Conservation (phyloP, 1,140 invertebrate genomes). For the Ylistrum balloti region DNA sequence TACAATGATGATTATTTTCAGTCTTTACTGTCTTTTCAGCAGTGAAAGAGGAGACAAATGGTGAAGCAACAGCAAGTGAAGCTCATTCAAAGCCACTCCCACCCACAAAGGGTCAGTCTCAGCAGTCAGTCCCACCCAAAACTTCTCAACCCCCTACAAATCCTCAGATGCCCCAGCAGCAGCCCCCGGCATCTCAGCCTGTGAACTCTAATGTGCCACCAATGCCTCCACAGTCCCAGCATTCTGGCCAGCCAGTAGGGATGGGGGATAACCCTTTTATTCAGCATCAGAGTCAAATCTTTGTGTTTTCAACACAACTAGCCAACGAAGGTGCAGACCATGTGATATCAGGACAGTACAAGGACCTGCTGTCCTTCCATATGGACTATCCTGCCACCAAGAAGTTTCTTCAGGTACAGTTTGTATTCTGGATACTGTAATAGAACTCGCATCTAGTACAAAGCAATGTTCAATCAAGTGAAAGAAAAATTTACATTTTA, state of each 20-base stretch:
- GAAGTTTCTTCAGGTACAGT: constrained; percentile 93
- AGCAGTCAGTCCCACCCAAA: constrained; percentile 41
- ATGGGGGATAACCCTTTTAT: constrained; percentile 71
- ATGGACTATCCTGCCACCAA: constrained; percentile 97
- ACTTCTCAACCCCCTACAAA: constrained; percentile 59
- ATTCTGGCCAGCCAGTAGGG: constrained; percentile 56
- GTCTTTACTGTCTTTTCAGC: neutral
- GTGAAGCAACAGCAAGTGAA: constrained; percentile 43
- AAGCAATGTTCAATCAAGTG: too few species aligned
- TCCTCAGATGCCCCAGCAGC: constrained; percentile 59
- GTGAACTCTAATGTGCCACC: neutral
- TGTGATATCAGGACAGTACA: constrained; percentile 93
- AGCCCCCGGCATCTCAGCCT: constrained; percentile 49
- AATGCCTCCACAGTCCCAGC: constrained; percentile 50
- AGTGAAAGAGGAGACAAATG: constrained; percentile 46
- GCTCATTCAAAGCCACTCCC: constrained; percentile 14
- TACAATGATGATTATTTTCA: neutral
- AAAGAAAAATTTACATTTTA: too few species aligned
- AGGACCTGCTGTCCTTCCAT: constrained; percentile 97
- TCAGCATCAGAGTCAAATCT: constrained; percentile 99
- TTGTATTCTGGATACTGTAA: too few species aligned
- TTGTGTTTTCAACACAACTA: constrained; percentile 96
- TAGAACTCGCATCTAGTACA: too few species aligned
- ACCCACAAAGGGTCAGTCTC: neutral
- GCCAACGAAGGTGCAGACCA: constrained; percentile 97